A percentile compares a stretch with the other conserved stretches of the same genome.
phyloP scores from a whole-genome alignment of 1,140 invertebrate genomes.

The Babylonia areolata region DNA sequence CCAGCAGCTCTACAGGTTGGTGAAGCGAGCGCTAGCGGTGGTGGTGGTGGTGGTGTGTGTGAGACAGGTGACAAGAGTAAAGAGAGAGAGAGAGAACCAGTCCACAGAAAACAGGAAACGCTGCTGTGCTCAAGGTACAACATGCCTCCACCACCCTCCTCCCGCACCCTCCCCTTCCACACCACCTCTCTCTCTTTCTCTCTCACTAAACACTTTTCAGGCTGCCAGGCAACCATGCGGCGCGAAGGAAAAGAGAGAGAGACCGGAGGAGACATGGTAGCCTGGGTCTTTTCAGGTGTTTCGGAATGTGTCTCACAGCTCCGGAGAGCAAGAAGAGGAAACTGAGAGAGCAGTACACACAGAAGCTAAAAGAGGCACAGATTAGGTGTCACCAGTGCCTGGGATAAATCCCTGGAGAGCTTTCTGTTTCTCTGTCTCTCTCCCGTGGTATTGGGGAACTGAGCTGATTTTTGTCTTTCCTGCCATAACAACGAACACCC shows the following conservation, averaged over 20 bases:
- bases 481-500: no score
- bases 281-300: not conserved
- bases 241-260: not conserved
- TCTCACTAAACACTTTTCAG: not conserved
- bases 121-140: not conserved
- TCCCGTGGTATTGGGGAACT: no score
- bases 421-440: not conserved
- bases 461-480: no score
- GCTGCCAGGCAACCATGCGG: not conserved
- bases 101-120: not conserved
- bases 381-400: not conserved
- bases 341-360: not conserved
- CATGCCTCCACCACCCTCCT: not conserved
- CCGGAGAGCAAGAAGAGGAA: not conserved
- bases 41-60: not conserved
- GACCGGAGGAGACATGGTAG: not conserved
- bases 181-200: not conserved
- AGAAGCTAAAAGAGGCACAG: not conserved
- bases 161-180: not conserved
- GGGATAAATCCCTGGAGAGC: not conserved
- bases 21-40: no score
- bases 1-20: constrained; percentile 4
- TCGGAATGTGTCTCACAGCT: not conserved
- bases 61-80: constrained; percentile 10
- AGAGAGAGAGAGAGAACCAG: no score